Base-by-base conservation (phyloP, 2,888 invertebrate species). In the Cephus sareptanus region DNA sequence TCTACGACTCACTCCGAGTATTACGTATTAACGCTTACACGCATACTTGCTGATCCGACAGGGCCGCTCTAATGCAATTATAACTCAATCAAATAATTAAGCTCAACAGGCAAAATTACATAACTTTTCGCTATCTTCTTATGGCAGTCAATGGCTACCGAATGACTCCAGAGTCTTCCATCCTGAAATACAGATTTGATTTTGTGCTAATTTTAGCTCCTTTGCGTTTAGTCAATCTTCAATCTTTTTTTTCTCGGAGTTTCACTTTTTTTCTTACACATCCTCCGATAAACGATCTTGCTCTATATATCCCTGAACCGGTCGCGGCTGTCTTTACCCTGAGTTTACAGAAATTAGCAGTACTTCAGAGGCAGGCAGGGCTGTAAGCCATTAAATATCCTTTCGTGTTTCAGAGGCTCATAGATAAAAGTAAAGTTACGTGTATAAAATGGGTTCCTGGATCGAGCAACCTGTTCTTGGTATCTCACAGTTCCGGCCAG, bases 401-500 rank as follows among this genome's bases (percentile, higher is more conserved):
- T 31, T 82, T 79, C 84, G 83, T 85, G 82, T 94, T 94, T 82
- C 94, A 97, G 96, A 94, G 98, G 92, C 93, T 97, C 90, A 97
- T 98, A 89, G 98, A 98, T 92, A 98, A 98, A 92, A 96, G 96
- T 75, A 95, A 97, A 89, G 98, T 99, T 87, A 99, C 99, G 71
- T 99, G 99, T 92, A 96, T 99, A 89, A 96, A 96, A 89, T 99
- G 99, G 99, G 95, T 99, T 85, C 99, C 99, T 33, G 97, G 97
- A 79, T 98, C 98, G 75, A 95, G 96, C 86, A 98, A 98, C 90
- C 94, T 98, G 87, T 99, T 99, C 92, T 93, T 99, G 86, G 97
- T 97, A 79, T 96, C 99, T 76, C 98, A 99, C 92, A 95, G 97
- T 81, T 98, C 98, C 79, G 99, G 99, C 33, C 97, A 98, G 91